phyloP scores from a whole-genome alignment of 1,140 invertebrate species.

The Macrobrachium nipponense region DNA sequence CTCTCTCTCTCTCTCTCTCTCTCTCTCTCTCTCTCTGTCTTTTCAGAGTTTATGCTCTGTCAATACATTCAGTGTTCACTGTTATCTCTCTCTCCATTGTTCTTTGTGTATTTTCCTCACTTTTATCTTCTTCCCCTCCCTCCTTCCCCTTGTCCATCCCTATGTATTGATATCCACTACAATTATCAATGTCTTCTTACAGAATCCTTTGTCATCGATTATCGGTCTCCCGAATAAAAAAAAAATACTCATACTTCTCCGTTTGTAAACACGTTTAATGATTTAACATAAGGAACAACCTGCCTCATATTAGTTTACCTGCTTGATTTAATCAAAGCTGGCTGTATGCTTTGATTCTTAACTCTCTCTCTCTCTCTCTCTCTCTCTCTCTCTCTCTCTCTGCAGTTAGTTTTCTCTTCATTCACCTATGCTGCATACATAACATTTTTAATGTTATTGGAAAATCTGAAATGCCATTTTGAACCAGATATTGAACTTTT shows the following conservation, averaged over 20 bases:
- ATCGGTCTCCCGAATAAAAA: too few species aligned
- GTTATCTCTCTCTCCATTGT: neutral
- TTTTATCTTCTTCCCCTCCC: neutral
- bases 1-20: neutral
- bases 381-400: slow-evolving; percentile 11
- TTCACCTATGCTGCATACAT: neutral
- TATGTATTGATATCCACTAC: too few species aligned
- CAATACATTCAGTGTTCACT: neutral
- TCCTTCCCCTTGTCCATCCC: neutral
- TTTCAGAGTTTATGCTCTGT: neutral
- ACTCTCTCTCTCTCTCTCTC: neutral
- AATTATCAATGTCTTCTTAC: too few species aligned
- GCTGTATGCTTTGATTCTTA: neutral
- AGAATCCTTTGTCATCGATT: too few species aligned
- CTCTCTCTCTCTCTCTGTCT: neutral
- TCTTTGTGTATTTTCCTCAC: neutral
- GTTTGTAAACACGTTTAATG: too few species aligned
- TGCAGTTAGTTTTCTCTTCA: neutral
- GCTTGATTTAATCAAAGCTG: too few species aligned
- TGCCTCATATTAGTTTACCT: too few species aligned
- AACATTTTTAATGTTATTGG: too few species aligned
- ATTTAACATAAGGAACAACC: too few species aligned
- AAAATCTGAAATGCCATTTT: too few species aligned
- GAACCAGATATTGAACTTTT: too few species aligned
- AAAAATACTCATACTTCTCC: too few species aligned